These are phyloP conservation scores for Jacana jacana DNA, from an alignment of 2,113 vertebrate genomes.

Conservation along the genomic window DNA sequence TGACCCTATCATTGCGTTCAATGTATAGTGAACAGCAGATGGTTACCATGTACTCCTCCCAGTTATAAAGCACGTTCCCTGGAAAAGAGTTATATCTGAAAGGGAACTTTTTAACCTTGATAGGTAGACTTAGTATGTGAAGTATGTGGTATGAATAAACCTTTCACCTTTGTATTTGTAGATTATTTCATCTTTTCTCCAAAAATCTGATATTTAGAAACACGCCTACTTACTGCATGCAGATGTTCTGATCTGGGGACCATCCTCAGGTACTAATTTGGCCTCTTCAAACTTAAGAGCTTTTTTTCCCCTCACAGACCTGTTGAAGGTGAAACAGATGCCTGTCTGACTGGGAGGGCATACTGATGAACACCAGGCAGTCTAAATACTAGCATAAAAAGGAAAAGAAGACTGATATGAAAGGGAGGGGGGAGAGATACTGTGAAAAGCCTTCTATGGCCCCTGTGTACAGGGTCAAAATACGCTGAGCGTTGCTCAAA, in stretches of 20 bases:
- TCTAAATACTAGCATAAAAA: neutral
- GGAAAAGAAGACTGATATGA: neutral
- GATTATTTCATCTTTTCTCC: neutral
- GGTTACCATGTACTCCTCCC: neutral
- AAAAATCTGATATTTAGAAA: constrained; percentile 5
- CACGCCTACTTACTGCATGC: neutral
- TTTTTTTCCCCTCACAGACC: neutral
- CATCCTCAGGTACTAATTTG: neutral
- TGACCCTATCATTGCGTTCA: neutral
- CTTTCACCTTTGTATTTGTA: neutral
- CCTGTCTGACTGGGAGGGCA: neutral
- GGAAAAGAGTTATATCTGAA: neutral
- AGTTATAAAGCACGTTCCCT: neutral
- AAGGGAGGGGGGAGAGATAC: neutral
- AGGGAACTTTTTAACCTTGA: neutral
- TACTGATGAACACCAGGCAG: constrained; percentile 1
- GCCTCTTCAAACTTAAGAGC: neutral
- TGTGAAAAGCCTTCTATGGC: neutral
- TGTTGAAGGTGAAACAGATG: constrained; percentile 20
- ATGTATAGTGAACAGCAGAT: neutral
- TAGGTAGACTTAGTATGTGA: neutral
- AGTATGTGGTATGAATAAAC: neutral
- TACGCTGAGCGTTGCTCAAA: neutral
- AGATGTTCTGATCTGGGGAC: neutral
- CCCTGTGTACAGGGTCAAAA: neutral